Evolutionary conservation across 2,113 vertebrate species (phyloP), one percentile per base, ranked within the genome.

Genomic region (Dipodomys merriami): DNA sequence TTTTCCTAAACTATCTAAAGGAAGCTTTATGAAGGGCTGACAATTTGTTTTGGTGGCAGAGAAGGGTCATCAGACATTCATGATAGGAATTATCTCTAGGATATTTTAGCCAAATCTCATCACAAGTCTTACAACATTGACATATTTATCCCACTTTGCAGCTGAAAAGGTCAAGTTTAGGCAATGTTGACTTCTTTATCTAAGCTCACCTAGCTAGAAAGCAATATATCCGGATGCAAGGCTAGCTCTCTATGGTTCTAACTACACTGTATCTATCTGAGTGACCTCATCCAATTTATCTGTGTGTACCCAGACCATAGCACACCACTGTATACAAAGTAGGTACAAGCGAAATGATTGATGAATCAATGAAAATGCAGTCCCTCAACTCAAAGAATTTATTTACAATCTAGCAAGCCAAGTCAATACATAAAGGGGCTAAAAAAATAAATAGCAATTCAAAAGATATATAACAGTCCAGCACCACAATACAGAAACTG

Each of bases 361-460:
- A 92, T 96, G 95, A 96, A 80, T 91, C 76, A 94, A 77, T 91
- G 74, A 94, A 93, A 95, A 94, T 60, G 87, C 22, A 96, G 83
- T 81, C 86, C 78, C 91, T 92, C 91, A 92, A 93, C 94, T 92
- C 71, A 73, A 91, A 88, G 57, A 91, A 86, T 87, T 96, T 96
- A 96, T 96, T 96, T 95, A 90, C 91, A 95, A 67, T 88, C 79
- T 88, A 94, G 83, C 91, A 91, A 57, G 57, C 72, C 83, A 78
- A 96, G 91, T 95, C 94, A 83, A 89, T 96, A 91, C 30, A 84
- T 91, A 92, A 83, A 91, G 72, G 79, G 67, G 35, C 86, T 91
- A 88, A 95, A 96, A 49, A 96, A 89, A 93, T 93, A 96, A 93
- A 94, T 94, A 95, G 84, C 93, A 96, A 91, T 96, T 97, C 80